phyloP scores from a whole-genome alignment of 2,113 vertebrate species.

The Tricholaema leucomelas region DNA sequence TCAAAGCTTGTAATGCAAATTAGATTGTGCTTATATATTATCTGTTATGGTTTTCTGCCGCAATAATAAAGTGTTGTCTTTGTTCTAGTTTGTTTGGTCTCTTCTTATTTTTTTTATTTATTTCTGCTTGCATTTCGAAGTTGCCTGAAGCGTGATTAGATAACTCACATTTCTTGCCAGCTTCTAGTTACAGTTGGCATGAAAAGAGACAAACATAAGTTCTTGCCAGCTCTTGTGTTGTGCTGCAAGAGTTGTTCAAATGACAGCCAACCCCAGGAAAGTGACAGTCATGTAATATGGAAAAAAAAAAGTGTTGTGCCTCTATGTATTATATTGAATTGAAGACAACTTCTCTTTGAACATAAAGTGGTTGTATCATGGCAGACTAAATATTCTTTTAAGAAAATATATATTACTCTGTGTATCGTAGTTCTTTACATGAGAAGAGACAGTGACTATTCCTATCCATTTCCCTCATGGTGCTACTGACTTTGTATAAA shows the following conservation, averaged over 20 bases:
- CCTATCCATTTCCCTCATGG: not conserved
- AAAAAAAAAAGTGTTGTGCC: not conserved
- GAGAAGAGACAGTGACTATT: not conserved
- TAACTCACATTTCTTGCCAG: not conserved
- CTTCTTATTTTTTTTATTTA: not conserved
- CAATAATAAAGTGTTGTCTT: not conserved
- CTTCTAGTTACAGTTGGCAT: not conserved
- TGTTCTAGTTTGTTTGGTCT: conserved; percentile 1
- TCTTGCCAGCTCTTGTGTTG: not conserved
- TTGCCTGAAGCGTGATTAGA: not conserved
- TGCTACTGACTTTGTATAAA: not conserved
- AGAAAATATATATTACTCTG: not conserved
- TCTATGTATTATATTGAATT: not conserved
- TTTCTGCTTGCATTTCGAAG: not conserved
- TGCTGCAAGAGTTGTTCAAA: not conserved
- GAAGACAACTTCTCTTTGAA: not conserved
- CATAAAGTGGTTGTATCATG: accelerated
- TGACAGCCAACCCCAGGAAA: not conserved
- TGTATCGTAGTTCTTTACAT: not conserved
- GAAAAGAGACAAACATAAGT: not conserved
- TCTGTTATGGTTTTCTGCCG: not conserved
- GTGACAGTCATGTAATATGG: not conserved
- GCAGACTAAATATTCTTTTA: not conserved
- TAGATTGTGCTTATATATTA: not conserved
- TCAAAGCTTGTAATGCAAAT: conserved; percentile 1